Base-by-base conservation (phyloP, 2,888 invertebrate genomes). In the Brachylomia viminalis region DNA sequence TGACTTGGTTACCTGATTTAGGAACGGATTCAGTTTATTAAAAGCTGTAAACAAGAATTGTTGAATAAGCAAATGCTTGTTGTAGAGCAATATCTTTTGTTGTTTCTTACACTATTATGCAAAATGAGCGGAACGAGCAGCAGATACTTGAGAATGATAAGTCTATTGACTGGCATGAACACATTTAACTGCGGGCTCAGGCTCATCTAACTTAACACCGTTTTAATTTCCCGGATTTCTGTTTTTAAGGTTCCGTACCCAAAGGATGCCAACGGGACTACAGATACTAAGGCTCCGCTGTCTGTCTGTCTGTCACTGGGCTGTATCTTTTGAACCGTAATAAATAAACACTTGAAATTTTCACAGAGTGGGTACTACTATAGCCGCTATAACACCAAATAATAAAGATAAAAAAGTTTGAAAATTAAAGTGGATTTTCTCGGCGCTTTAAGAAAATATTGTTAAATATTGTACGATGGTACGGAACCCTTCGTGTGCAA, bases 1-100 rank as follows among this genome's bases (percentile, higher is more conserved):
- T 65, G 73, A 85, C 68, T 82, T 77, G 61, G 72, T 82, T 76
- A 82, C 67, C 66, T 73, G 79, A 75, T 77, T 78, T 70, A 76
- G 56, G 65, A 70, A 72, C 54, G 62, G 62, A 76, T 79, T 73
- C 49, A 73, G 71, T 70, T 81, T 80, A 81, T 69, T 66, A 54
- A 65, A 65, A 47, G 47, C 76, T 67, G 81, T 56, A 65, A 74
- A 66, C 23, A 38, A 69, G 52, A 79, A 81, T 69, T n/a, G 30
- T 81, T 61, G 38, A 69, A 20, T 59, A 47, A 79, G 33, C 47
- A 76, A 81, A 65, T 59, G 13, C 4, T 68, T 58, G 11, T 47
- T 79, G 11, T 58, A 49, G 10, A 30, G 30, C 72, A 59, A 27
- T 17, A 23, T 49, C 10, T 52, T 42, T 49, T 56, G 15, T 70